A percentile compares a stretch with the other conserved stretches of the same genome.
phyloP scores from a whole-genome alignment of 1,140 invertebrate species.

The Pollicipes pollicipes region DNA sequence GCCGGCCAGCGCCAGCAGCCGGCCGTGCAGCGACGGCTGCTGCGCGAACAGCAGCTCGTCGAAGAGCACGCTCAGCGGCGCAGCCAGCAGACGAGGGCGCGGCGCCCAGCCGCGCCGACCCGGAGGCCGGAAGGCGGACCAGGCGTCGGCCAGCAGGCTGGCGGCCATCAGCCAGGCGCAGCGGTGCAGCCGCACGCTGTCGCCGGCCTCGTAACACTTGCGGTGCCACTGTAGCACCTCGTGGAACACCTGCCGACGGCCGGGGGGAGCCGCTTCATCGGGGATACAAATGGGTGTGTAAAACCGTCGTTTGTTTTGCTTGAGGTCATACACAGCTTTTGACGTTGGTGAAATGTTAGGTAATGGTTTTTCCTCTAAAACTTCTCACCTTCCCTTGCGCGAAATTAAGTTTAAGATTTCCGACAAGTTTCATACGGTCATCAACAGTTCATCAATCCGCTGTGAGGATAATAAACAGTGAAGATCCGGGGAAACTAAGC shows the following conservation, averaged over 20 bases:
- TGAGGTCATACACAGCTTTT: too few relatives aligned
- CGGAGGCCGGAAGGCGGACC: neutral
- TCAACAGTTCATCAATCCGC: too few relatives aligned
- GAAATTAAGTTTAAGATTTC: too few relatives aligned
- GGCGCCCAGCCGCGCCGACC: neutral
- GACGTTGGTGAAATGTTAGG: too few relatives aligned
- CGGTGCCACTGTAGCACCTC: neutral
- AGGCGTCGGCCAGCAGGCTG: neutral
- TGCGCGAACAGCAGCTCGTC: neutral
- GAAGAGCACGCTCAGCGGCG: neutral
- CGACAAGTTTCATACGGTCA: too few relatives aligned
- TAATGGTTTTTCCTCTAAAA: too few relatives aligned
- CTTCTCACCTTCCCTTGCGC: too few relatives aligned
- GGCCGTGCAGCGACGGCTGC: neutral
- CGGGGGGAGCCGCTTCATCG: too few relatives aligned
- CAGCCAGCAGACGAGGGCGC: neutral
- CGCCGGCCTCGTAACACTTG: neutral
- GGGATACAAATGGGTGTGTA: too few relatives aligned
- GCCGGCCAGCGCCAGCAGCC: neutral
- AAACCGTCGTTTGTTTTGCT: too few relatives aligned
- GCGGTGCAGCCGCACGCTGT: neutral
- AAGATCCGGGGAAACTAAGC: too few relatives aligned
- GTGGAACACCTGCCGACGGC: neutral
- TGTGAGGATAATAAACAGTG: too few relatives aligned
- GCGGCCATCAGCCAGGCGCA: neutral